Conservation (phyloP, 2,797 vertebrate species). For the Manis crassicaudata region DNA sequence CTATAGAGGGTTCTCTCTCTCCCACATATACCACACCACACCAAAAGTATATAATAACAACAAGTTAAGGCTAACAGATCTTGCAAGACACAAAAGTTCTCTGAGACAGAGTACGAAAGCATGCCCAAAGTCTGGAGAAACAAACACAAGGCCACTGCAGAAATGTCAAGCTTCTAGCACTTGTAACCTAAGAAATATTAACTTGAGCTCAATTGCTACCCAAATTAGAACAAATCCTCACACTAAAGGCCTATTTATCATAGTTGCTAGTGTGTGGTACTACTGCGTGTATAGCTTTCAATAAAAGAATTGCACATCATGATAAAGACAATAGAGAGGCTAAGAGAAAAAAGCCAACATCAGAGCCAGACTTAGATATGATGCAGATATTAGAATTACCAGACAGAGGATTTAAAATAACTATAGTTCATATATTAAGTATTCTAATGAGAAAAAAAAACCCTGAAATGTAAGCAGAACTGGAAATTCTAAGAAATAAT, state of each 20-base stretch:
- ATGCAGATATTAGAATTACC: not conserved
- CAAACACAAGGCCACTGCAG: not conserved
- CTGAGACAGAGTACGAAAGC: not conserved
- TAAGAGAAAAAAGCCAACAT: not conserved
- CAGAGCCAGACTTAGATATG: not conserved
- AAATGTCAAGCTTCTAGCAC: not conserved
- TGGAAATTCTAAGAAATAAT: not conserved
- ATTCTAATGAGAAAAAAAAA: not conserved
- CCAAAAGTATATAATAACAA: not conserved
- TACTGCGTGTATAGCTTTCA: not conserved
- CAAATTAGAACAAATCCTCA: not conserved
- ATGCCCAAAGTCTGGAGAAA: not conserved
- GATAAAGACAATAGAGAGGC: not conserved
- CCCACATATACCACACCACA: not conserved
- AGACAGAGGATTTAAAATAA: not conserved
- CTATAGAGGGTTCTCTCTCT: not conserved
- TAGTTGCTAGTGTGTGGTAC: not conserved
- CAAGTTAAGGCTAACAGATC: not conserved
- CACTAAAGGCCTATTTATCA: not conserved
- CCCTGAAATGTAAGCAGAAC: not conserved
- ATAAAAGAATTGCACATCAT: not conserved
- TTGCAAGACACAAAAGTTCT: not conserved
- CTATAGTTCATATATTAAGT: not conserved
- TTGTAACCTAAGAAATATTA: not conserved
- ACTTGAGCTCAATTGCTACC: not conserved